A percentile compares a stretch with the other conserved stretches of the same genome.
These are phyloP conservation scores for sheep (Ovis aries) DNA, from an alignment of 2,113 vertebrate genomes.

Conservation along the genomic window ARS-UI_Ramb_v3.0 NC_056057.1:113579501-113580000, in stretches of 20 bases:
- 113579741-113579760: conserved; percentile 24
- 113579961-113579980: background rate
- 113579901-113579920: background rate
- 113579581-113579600: background rate
- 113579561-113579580: background rate
- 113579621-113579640: background rate
- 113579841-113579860: too few species aligned
- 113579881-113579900: background rate
- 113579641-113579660: background rate
- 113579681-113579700: background rate
- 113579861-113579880: background rate
- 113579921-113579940: background rate
- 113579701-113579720: conserved; percentile 39
- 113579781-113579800: conserved; percentile 54
- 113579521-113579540: background rate
- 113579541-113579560: background rate
- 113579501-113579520: background rate
- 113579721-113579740: conserved; percentile 59
- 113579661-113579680: background rate
- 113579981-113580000: too few species aligned
- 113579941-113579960: background rate
- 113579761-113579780: background rate
- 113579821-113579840: background rate
- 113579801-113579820: conserved; percentile 29
- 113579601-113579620: too few species aligned